Evolutionary conservation across 2,797 vertebrate species (phyloP).

Genomic region (Diceros bicornis): DNA sequence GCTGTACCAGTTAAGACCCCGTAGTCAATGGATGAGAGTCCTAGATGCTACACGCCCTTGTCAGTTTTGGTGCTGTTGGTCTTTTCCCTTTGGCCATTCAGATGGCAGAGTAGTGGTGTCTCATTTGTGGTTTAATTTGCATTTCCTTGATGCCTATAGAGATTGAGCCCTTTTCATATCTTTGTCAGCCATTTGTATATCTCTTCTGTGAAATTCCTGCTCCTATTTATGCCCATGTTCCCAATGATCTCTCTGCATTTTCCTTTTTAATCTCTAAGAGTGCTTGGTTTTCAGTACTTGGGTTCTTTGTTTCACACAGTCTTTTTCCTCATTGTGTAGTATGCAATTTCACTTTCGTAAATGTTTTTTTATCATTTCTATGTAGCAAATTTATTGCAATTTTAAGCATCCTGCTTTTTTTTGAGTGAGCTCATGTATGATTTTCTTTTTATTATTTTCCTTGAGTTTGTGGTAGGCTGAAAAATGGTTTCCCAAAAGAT

Average conservation of each 20-base stretch:
- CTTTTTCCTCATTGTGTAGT: not conserved
- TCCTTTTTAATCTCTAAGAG: not conserved
- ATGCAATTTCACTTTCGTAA: not conserved
- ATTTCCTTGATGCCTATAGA: not conserved
- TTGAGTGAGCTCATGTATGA: not conserved
- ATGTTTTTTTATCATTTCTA: not conserved
- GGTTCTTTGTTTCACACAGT: not conserved
- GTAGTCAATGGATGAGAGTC: accelerated
- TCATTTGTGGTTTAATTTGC: not conserved
- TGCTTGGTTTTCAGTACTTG: not conserved
- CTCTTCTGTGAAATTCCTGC: not conserved
- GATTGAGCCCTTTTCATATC: not conserved
- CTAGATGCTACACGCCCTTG: accelerated
- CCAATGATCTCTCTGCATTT: not conserved
- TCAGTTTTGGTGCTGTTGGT: not conserved
- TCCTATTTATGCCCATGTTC: not conserved
- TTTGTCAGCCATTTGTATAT: not conserved
- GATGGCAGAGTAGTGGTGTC: not conserved
- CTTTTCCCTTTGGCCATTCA: not conserved
- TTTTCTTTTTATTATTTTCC: constrained; percentile 8
- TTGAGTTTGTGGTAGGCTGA: not conserved
- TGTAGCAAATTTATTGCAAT: not conserved
- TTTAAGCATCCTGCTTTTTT: not conserved
- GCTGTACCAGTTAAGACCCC: accelerated
- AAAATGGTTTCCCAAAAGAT: not conserved